Conservation (phyloP, 1,140 invertebrate species). For the Drosophila burlai region DNA sequence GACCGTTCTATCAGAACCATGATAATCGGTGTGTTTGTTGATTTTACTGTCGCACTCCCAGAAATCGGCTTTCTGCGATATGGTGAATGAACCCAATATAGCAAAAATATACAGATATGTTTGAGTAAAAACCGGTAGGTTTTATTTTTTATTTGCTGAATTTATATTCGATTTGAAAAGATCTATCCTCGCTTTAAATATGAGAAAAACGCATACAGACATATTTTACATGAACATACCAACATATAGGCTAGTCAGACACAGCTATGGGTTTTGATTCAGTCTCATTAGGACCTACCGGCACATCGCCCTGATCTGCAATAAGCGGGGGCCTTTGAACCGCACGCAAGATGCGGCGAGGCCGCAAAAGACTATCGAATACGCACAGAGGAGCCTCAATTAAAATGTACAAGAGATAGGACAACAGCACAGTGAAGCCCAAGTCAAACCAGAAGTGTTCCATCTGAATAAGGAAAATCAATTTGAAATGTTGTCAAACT, state of each 20-base stretch:
- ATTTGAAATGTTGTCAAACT: rapidly evolving
- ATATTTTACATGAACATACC: not conserved
- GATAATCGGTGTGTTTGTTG: constrained; percentile 1
- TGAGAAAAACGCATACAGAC: no score
- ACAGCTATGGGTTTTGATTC: not conserved
- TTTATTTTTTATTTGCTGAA: not conserved
- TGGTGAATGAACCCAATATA: constrained; percentile 4
- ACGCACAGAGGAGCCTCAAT: constrained; percentile 59
- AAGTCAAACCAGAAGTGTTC: constrained; percentile 61
- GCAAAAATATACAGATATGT: not conserved
- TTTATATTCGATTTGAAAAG: not conserved
- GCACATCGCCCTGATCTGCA: not conserved
- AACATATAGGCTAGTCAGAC: not conserved
- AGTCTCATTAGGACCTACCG: not conserved
- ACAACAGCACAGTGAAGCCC: constrained; percentile 52
- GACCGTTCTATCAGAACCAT: not conserved
- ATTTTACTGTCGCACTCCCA: not conserved
- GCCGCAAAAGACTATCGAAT: constrained; percentile 37
- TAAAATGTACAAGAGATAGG: constrained; percentile 48
- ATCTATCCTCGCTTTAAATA: not conserved
- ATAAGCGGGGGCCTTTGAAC: not conserved
- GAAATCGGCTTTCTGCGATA: constrained; percentile 1
- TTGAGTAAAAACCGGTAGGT: not conserved
- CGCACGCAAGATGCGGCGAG: not conserved
- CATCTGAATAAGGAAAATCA: constrained; percentile 29